A percentile compares a stretch with the other conserved stretches of the same genome.
These are phyloP conservation scores for Styela clava DNA, from an alignment of 23 tunicate genomes.

Conservation along the genomic window DNA sequence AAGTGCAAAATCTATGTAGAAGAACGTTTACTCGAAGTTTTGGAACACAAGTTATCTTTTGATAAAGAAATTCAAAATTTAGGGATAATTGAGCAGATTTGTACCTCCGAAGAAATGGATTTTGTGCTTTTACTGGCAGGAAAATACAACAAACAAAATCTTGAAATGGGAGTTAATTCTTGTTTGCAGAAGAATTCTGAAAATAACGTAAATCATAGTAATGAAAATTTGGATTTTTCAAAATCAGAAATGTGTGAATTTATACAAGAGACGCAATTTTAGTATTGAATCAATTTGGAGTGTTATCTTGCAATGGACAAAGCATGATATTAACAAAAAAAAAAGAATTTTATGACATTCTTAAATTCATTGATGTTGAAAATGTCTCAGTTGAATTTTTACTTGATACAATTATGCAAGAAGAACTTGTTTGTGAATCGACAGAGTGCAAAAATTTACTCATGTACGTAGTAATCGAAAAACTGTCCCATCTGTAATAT, in stretches of 20 bases:
- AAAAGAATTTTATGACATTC: not conserved
- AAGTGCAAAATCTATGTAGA: not conserved
- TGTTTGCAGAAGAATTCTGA: too few species aligned
- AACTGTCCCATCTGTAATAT: not conserved
- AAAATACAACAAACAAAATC: too few species aligned
- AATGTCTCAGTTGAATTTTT: not conserved
- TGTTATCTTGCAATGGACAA: not conserved
- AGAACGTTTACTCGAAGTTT: not conserved
- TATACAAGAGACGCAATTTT: not conserved
- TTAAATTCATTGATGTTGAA: not conserved
- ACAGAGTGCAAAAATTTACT: not conserved
- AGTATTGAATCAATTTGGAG: not conserved
- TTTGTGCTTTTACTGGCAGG: too few species aligned
- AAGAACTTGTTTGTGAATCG: not conserved
- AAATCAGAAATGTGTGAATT: not conserved
- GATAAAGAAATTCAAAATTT: not conserved
- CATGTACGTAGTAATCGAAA: not conserved
- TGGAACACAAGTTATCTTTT: not conserved
- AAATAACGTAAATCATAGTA: too few species aligned
- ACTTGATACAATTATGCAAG: not conserved
- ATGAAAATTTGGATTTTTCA: not conserved
- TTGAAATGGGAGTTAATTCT: too few species aligned
- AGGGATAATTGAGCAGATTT: not conserved
- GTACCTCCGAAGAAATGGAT: too few species aligned
- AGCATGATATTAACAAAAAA: not conserved